Evolutionary conservation across 2,797 vertebrate species (phyloP), one percentile per base, ranked within the genome.

Genomic region (Paedocypris micromegethes): DNA sequence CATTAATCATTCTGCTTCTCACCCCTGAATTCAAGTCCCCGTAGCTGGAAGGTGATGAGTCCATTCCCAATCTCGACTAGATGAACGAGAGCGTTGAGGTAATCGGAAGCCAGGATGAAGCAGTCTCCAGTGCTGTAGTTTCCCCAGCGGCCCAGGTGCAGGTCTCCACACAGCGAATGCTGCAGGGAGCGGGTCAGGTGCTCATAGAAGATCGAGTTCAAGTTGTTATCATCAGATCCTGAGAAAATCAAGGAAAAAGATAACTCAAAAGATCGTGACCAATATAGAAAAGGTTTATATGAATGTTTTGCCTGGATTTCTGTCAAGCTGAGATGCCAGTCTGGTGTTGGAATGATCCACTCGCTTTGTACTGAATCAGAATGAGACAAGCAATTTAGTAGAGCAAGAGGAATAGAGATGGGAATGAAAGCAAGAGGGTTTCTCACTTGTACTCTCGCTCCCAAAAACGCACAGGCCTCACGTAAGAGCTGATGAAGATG

Each of bases 171-270:
- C 5, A 98, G 87, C 80, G 94, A 96, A 84, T 97, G 94, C 83
- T 98, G 96, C 71, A 98, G 89, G 5, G 96, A 98, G 77, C 96
- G 93, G 0, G 96, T 97, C 70, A 98, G 88, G 83, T 98, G 96
- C 80, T 98, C 96, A 50, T 98, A 98, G 86, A 98, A 98, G 85
- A 98, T 98, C 45, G 96, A 98, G 90, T 98, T 98, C 79, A 98
- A 82, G 73, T 98, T 98, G 86, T 98, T 98, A 85, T 98, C 96
- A 71, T 98, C 96, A 41, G 96, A 96, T 70, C 96, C 96, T 95
- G 68, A 23, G 39, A 62, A 53, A n/a, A 68, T 68, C 6, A 68
- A 4, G 37, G 23, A 48, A 54, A 45, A 44, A 41, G 6, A 59
- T 5, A 6, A 3, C 6, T 43, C 3, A 49, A 9, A 3, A 7